A percentile compares a stretch with the other conserved stretches of the same genome.
phyloP scores from a whole-genome alignment of 2,113 vertebrate genomes.

The Apeltes quadracus region DNA sequence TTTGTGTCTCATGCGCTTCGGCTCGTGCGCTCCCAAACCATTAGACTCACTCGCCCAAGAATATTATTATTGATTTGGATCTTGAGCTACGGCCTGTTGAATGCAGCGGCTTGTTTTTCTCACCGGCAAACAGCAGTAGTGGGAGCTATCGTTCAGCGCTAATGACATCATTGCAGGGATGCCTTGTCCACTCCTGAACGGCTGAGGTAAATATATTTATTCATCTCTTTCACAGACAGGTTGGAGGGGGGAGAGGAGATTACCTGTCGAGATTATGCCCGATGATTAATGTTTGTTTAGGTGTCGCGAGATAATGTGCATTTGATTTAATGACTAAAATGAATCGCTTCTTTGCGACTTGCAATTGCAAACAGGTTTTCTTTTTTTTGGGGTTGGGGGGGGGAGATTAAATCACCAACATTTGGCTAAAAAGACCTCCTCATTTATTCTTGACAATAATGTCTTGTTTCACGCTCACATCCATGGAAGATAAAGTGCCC shows the following conservation, averaged over 20 bases:
- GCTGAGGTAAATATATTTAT: slow-evolving; percentile 64
- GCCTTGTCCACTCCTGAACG: slow-evolving; percentile 41
- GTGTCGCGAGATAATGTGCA: slow-evolving; percentile 46
- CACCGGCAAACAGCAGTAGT: slow-evolving; percentile 57
- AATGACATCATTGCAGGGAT: slow-evolving; percentile 69
- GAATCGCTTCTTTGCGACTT: slow-evolving; percentile 56
- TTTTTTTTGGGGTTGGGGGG: slow-evolving; percentile 11
- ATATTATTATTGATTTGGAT: slow-evolving; percentile 79
- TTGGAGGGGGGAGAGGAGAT: slow-evolving; percentile 60
- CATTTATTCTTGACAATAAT: slow-evolving; percentile 37
- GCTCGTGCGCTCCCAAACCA: slow-evolving; percentile 30
- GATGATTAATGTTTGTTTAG: slow-evolving; percentile 71
- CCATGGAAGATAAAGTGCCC: neutral
- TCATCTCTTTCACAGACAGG: slow-evolving; percentile 47
- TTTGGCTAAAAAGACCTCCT: slow-evolving; percentile 31
- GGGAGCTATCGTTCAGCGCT: slow-evolving; percentile 68
- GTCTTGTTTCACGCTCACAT: slow-evolving; percentile 25
- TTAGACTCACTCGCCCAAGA: slow-evolving; percentile 63
- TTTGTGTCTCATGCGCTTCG: neutral
- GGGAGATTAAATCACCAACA: slow-evolving; percentile 41
- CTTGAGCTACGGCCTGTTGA: slow-evolving; percentile 67
- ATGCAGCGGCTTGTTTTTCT: slow-evolving; percentile 59
- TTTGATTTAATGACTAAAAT: slow-evolving; percentile 73
- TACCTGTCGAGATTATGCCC: slow-evolving; percentile 66
- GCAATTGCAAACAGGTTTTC: slow-evolving; percentile 45